These are phyloP conservation scores for Drosophila littoralis DNA, from an alignment of 1,140 invertebrate genomes.

Conservation along the genomic window DNA sequence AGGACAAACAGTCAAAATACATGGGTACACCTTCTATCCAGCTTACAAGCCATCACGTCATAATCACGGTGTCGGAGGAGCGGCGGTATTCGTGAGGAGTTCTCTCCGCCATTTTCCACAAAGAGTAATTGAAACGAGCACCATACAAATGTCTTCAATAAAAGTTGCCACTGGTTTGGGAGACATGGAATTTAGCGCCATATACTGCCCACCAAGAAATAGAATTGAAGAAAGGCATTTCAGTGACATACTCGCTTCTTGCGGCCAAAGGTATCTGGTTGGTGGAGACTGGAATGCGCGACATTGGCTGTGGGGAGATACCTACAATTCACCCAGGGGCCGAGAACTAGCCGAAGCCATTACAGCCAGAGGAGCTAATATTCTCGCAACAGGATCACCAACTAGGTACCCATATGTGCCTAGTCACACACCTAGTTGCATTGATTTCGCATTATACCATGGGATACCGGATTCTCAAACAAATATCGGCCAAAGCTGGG, in stretches of 20 bases:
- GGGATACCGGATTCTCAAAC: no score
- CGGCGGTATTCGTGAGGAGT: conserved; percentile 21
- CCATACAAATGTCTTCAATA: conserved; percentile 30
- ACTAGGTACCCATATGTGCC: no score
- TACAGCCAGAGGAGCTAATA: no score
- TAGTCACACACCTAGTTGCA: no score
- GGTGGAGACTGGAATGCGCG: no score
- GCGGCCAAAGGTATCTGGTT: conserved; percentile 23
- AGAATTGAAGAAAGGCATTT: conserved; percentile 36
- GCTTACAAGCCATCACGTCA: conserved; percentile 1
- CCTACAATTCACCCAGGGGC: no score
- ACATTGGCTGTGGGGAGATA: no score
- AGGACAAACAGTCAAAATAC: conserved; percentile 5
- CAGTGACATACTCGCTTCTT: conserved; percentile 10
- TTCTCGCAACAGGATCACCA: no score
- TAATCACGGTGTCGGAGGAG: background rate
- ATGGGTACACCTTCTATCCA: conserved; percentile 31
- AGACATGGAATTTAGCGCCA: conserved; percentile 13
- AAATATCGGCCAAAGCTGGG: no score
- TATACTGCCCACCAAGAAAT: conserved; percentile 30
- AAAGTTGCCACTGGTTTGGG: conserved; percentile 22
- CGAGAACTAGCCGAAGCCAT: no score
- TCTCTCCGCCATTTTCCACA: conserved; percentile 36
- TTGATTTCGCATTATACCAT: no score
- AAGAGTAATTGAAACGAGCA: conserved; percentile 17